These are phyloP conservation scores for Clarias batrachus DNA, from an alignment of 2,113 vertebrate genomes.

Conservation along the genomic window DNA sequence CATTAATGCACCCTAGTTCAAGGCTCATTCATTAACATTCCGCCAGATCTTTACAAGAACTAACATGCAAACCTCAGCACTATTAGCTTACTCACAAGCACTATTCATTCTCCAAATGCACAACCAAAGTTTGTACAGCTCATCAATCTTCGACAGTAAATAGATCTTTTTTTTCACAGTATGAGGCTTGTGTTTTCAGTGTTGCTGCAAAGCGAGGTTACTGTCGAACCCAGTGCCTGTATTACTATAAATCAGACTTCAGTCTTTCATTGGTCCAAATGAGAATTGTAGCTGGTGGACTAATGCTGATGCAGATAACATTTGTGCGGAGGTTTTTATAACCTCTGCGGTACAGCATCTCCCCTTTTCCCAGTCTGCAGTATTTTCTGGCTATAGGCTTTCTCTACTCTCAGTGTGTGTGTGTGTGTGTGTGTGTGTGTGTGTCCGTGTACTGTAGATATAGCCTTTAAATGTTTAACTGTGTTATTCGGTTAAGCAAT, in stretches of 20 bases:
- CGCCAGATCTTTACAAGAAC: background rate
- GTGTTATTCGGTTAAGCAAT: slow-evolving; percentile 39
- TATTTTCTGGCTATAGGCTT: background rate
- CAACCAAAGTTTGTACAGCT: background rate
- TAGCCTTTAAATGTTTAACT: slow-evolving; percentile 38
- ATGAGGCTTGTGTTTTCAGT: slow-evolving; percentile 5
- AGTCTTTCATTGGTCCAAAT: slow-evolving; percentile 33
- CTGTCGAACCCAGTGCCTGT: slow-evolving; percentile 7
- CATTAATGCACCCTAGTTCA: background rate
- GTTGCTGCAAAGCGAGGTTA: background rate
- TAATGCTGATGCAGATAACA: slow-evolving; percentile 42
- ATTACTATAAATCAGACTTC: slow-evolving; percentile 22
- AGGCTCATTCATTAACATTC: slow-evolving; percentile 2
- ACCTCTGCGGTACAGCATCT: slow-evolving; percentile 37
- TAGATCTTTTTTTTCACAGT: background rate
- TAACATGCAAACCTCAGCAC: slow-evolving; percentile 33
- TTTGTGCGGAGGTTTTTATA: slow-evolving; percentile 39
- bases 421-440: background rate
- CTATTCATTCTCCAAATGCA: slow-evolving; percentile 1
- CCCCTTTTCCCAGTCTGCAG: slow-evolving; percentile 11
- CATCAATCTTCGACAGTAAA: slow-evolving; percentile 1
- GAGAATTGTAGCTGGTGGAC: slow-evolving; percentile 28
- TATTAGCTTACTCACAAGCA: background rate
- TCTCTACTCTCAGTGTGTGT: background rate
- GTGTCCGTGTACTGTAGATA: background rate